Evolutionary conservation across 2,888 invertebrate species (phyloP).

Genomic region (Parascotia fuliginaria): DNA sequence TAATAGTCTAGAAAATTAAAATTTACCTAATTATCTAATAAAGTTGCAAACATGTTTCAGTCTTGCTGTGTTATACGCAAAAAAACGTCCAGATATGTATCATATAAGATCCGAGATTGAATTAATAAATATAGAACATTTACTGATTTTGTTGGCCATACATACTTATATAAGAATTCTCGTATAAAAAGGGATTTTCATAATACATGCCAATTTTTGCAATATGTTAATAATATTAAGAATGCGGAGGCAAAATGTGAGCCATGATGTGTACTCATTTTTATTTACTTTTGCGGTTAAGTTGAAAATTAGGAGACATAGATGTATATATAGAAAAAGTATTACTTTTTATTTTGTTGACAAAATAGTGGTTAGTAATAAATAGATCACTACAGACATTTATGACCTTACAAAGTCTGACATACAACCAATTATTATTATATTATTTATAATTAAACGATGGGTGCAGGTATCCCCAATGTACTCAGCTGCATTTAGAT

Average conservation of each 20-base stretch:
- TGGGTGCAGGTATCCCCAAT: conserved; percentile 8
- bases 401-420: too few species aligned
- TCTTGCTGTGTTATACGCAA: not conserved
- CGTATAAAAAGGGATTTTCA: conserved; percentile 3
- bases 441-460: too few species aligned
- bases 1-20: too few species aligned
- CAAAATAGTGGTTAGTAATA: too few species aligned
- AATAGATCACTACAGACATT: too few species aligned
- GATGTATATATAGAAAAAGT: too few species aligned
- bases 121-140: conserved; percentile 23
- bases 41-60: not conserved
- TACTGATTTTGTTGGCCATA: conserved; percentile 9
- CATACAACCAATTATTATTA: too few species aligned
- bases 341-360: too few species aligned
- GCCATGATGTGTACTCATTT: not conserved
- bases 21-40: too few species aligned
- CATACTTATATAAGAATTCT: conserved; percentile 6
- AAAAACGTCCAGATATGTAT: conserved; percentile 11
- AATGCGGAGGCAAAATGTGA: too few species aligned
- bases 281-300: not conserved
- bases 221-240: not conserved
- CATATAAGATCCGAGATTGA: conserved; percentile 15
- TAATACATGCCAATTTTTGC: conserved; percentile 1
- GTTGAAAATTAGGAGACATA: too few species aligned
- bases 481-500: conserved; percentile 26